These are phyloP conservation scores for Perdix hodgsoniae DNA, from an alignment of 2,797 vertebrate species.

Conservation along the genomic window DNA sequence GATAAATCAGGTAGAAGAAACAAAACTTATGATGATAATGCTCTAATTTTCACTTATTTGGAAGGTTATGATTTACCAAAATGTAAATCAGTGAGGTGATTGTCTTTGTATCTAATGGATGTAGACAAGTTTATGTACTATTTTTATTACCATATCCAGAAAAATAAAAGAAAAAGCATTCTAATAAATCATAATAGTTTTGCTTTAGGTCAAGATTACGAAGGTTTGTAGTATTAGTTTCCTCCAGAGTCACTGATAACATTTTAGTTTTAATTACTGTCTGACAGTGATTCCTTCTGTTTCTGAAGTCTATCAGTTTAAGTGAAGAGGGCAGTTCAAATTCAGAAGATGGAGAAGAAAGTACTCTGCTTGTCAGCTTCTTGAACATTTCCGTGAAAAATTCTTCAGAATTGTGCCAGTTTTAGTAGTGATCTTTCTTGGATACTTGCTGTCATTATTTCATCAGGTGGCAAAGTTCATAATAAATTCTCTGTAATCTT, in stretches of 20 bases:
- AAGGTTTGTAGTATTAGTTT: constrained; percentile 39
- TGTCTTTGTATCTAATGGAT: not conserved
- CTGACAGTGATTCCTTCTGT: constrained; percentile 28
- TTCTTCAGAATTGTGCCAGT: not conserved
- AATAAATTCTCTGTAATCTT: not conserved
- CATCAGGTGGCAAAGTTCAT: not conserved
- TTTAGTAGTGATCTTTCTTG: not conserved
- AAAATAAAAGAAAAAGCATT: not conserved
- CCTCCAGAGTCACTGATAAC: constrained; percentile 39
- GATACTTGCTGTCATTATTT: not conserved
- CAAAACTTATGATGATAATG: constrained; percentile 8
- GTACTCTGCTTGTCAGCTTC: not conserved
- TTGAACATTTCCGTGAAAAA: constrained; percentile 11
- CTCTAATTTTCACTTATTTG: constrained; percentile 55
- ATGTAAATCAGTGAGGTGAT: not conserved
- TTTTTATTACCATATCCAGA: constrained; percentile 34
- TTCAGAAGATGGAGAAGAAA: not conserved
- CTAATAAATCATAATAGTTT: constrained; percentile 14
- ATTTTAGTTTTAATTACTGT: constrained; percentile 67
- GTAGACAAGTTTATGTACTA: not conserved
- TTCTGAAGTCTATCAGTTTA: not conserved
- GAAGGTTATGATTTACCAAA: constrained; percentile 36
- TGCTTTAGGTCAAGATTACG: constrained; percentile 33
- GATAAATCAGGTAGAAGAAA: constrained; percentile 2
- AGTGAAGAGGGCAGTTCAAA: not conserved